Percentiles rank a stretch among this genome's conserved stretches.
Conservation (phyloP, 2,113 vertebrate species). For the Anser cygnoides region DNA sequence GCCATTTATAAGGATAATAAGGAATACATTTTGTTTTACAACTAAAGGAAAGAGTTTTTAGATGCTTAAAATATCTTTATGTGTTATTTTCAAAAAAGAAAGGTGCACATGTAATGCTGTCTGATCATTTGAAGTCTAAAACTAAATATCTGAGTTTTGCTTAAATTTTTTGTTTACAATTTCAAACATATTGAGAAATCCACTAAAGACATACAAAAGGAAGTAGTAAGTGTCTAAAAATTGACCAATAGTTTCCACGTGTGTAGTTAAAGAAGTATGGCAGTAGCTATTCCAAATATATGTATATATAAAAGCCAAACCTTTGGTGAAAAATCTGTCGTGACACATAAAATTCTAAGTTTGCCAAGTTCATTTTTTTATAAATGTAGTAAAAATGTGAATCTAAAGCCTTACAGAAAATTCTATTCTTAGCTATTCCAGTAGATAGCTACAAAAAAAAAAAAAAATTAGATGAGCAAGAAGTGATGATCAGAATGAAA, state of each 20-base stretch:
- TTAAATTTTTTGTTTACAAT: background rate
- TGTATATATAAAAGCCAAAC: background rate
- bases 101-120: background rate
- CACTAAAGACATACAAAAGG: background rate
- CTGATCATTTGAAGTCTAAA: background rate
- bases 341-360: background rate
- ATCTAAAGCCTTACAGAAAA: background rate
- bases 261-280: background rate
- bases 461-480: background rate
- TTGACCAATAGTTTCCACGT: background rate
- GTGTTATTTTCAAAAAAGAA: background rate
- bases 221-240: background rate
- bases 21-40: background rate
- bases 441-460: background rate
- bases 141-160: background rate
- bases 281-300: background rate
- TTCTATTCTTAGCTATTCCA: background rate
- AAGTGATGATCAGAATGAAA: background rate
- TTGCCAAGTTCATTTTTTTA: background rate
- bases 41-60: background rate
- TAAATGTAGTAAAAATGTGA: background rate
- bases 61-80: background rate
- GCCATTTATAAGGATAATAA: background rate
- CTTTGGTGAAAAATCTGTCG: background rate
- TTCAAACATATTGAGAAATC: background rate